These are phyloP conservation scores for Pseudomyrmex cubaensis DNA, from an alignment of 1,140 invertebrate genomes.

Conservation along the genomic window DNA sequence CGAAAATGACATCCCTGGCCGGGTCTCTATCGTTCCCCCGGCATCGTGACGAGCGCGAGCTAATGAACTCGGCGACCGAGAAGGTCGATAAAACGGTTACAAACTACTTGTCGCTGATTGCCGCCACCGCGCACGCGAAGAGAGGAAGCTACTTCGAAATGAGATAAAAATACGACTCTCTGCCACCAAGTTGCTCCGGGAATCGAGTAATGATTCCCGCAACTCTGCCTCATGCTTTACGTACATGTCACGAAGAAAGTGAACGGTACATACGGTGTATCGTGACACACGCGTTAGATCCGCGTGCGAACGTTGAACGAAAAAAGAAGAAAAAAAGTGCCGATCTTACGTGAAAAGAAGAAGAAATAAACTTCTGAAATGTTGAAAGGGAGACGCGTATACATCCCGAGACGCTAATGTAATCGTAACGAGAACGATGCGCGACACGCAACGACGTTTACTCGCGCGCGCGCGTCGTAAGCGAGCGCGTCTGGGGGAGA, in stretches of 20 bases:
- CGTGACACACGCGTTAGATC: conserved; percentile 1
- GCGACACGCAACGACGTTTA: neutral
- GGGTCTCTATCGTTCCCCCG: neutral
- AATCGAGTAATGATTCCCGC: conserved; percentile 50
- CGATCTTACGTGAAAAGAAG: neutral
- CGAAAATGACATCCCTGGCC: conserved; percentile 4
- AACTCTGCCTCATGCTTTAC: conserved; percentile 33
- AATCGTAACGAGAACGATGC: conserved; percentile 11
- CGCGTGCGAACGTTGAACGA: neutral
- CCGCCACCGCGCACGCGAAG: conserved; percentile 39
- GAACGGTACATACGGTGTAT: conserved; percentile 23
- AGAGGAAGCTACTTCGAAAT: conserved; percentile 1
- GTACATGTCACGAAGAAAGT: neutral
- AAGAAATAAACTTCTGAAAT: neutral
- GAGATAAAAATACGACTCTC: conserved; percentile 39
- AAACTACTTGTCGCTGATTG: conserved; percentile 40
- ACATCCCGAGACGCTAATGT: neutral
- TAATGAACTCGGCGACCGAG: conserved; percentile 49
- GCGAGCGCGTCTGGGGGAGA: neutral
- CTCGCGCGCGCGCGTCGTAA: conserved; percentile 4
- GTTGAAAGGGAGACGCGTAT: neutral
- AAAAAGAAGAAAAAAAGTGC: neutral
- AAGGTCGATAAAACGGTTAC: conserved; percentile 48
- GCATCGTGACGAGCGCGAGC: neutral
- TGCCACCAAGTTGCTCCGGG: conserved; percentile 25